Evolutionary conservation across 2,888 invertebrate species (phyloP).

Genomic region (Itoplectis maculator): DNA sequence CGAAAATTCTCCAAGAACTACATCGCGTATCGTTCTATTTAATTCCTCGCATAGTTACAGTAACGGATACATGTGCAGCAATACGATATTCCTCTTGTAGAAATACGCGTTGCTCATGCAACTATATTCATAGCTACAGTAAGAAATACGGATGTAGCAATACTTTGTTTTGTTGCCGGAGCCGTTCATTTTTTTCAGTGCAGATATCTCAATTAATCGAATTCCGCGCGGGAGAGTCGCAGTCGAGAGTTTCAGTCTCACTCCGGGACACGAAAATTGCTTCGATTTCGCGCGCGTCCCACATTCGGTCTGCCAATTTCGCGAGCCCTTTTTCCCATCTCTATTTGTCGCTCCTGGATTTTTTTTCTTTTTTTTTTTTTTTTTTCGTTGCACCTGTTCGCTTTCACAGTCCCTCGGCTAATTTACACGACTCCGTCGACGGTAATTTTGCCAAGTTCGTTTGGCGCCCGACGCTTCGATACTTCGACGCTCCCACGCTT

Average conservation of each 20-base stretch:
- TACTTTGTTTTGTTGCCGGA: too few relatives aligned
- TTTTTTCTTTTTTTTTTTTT: not conserved
- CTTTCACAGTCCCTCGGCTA: constrained; percentile 37
- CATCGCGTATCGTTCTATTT: too few relatives aligned
- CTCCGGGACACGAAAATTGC: constrained; percentile 17
- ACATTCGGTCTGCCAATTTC: constrained; percentile 51
- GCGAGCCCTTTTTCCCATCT: not conserved
- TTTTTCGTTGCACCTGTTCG: constrained; percentile 22
- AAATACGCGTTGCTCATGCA: too few relatives aligned
- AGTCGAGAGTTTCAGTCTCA: not conserved
- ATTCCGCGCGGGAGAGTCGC: not conserved
- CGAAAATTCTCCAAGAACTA: too few relatives aligned
- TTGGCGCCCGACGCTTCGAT: constrained; percentile 30
- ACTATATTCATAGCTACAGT: too few relatives aligned
- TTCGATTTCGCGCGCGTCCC: constrained; percentile 31
- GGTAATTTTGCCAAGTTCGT: constrained; percentile 62
- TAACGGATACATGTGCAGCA: too few relatives aligned
- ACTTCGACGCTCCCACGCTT: constrained; percentile 42
- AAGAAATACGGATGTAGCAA: too few relatives aligned
- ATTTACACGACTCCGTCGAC: constrained; percentile 58
- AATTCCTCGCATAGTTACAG: too few relatives aligned
- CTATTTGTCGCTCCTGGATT: not conserved
- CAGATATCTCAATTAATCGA: constrained; percentile 54
- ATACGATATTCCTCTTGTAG: too few relatives aligned
- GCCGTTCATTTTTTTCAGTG: too few relatives aligned